Evolutionary conservation across 2,113 vertebrate species (phyloP).

Genomic region (Stigmatopora argus): DNA sequence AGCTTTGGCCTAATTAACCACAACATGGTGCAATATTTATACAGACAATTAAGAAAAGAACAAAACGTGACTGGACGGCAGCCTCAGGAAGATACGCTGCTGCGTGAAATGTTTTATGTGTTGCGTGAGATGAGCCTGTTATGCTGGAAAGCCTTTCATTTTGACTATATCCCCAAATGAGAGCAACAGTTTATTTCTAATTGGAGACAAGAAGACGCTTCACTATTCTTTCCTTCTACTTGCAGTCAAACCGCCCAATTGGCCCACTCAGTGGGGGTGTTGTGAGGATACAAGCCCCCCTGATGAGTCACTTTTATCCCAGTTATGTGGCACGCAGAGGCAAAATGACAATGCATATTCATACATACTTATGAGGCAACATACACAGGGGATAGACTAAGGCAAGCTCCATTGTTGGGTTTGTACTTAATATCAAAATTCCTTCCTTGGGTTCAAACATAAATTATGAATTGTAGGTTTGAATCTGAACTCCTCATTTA

Average conservation of each 20-base stretch:
- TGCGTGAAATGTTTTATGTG: slow-evolving; percentile 12
- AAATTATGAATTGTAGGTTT: not conserved
- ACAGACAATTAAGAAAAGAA: slow-evolving; percentile 56
- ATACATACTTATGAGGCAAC: not conserved
- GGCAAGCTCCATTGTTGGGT: slow-evolving; percentile 25
- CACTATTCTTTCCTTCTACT: slow-evolving; percentile 19
- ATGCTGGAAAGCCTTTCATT: slow-evolving; percentile 38
- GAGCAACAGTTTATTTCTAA: slow-evolving; percentile 40
- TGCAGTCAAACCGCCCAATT: slow-evolving; percentile 12
- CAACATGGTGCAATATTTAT: slow-evolving; percentile 49
- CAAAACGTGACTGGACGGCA: slow-evolving; percentile 37
- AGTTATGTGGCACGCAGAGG: slow-evolving; percentile 16
- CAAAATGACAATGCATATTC: slow-evolving; percentile 10
- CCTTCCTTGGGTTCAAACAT: slow-evolving; percentile 7
- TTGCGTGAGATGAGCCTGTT: slow-evolving; percentile 54
- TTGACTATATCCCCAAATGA: slow-evolving; percentile 52
- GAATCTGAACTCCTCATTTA: too few relatives aligned
- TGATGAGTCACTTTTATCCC: slow-evolving; percentile 37
- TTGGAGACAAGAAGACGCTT: slow-evolving; percentile 31
- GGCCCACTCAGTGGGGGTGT: slow-evolving; percentile 23
- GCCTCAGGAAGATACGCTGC: slow-evolving; percentile 18
- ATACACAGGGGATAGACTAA: not conserved
- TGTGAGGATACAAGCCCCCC: slow-evolving; percentile 28
- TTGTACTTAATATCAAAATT: slow-evolving; percentile 27
- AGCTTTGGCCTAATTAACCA: slow-evolving; percentile 34